Conservation (phyloP, 2,888 invertebrate species). For the Cynaeus angustus region DNA sequence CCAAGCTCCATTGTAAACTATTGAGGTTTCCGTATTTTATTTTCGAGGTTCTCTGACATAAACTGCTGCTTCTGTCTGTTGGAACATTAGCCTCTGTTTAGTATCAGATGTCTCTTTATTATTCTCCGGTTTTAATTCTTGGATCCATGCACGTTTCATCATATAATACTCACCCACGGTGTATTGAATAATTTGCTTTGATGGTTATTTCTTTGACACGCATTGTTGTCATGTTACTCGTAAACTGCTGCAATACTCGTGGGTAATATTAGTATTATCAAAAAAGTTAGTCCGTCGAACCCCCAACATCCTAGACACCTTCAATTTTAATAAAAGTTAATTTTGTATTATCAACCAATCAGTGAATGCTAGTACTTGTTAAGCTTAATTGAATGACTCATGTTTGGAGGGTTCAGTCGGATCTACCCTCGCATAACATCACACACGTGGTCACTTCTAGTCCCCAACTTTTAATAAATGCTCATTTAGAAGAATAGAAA, state of each 20-base stretch:
- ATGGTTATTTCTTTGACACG: conserved; percentile 56
- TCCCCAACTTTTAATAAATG: conserved; percentile 34
- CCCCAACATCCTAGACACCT: conserved; percentile 43
- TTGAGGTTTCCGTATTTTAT: conserved; percentile 43
- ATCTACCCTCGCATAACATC: conserved; percentile 64
- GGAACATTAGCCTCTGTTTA: conserved; percentile 55
- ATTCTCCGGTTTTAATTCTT: conserved; percentile 49
- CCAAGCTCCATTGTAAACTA: conserved; percentile 32
- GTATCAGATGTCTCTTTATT: conserved; percentile 59
- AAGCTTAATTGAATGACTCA: conserved; percentile 66
- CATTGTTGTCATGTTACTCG: conserved; percentile 50
- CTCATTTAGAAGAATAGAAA: conserved; percentile 40
- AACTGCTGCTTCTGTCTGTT: conserved; percentile 50
- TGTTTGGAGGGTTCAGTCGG: conserved; percentile 51
- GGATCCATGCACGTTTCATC: conserved; percentile 58
- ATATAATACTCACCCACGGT: conserved; percentile 57
- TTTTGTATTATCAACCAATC: conserved; percentile 65
- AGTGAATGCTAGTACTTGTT: conserved; percentile 59
- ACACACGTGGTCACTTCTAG: conserved; percentile 55
- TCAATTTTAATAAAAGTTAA: conserved; percentile 59
- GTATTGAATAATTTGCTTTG: conserved; percentile 57
- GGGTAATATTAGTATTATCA: conserved; percentile 21
- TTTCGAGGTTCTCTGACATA: conserved; percentile 41
- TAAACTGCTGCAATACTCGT: conserved; percentile 30
- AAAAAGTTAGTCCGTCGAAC: conserved; percentile 15